A percentile compares a stretch with the other conserved stretches of the same genome.
Evolutionary conservation across 2,113 vertebrate genomes (phyloP).

Genomic region (Lamprotornis superbus): DNA sequence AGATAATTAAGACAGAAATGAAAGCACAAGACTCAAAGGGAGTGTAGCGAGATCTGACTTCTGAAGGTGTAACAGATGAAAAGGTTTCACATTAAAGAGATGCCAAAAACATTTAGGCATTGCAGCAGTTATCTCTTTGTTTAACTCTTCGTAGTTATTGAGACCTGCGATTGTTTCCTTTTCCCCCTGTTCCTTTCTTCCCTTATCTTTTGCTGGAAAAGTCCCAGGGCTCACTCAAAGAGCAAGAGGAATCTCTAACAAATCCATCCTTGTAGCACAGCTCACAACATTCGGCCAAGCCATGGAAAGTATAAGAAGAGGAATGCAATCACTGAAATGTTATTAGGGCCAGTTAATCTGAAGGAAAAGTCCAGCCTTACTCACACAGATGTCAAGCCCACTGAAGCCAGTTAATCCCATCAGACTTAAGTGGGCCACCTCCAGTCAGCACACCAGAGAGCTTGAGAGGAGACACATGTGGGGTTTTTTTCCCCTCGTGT

Average conservation of each 20-base stretch:
- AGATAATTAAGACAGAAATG: conserved; percentile 76
- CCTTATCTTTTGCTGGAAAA: not conserved
- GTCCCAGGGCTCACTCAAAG: not conserved
- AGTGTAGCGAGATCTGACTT: conserved; percentile 51
- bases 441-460: not conserved
- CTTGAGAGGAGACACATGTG: not conserved
- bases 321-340: not conserved
- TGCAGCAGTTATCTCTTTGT: conserved; percentile 61
- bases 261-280: not conserved
- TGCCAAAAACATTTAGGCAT: conserved; percentile 64
- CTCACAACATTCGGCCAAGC: not conserved
- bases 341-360: not conserved
- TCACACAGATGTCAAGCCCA: not conserved
- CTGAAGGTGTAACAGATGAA: conserved; percentile 73
- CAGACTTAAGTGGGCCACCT: conserved; percentile 28
- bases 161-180: conserved; percentile 6
- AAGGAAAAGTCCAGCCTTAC: not conserved
- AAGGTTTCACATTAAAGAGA: conserved; percentile 69
- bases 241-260: not conserved
- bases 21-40: conserved; percentile 59
- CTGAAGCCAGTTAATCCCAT: conserved; percentile 34
- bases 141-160: conserved; percentile 63
- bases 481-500: not conserved
- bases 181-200: not conserved
- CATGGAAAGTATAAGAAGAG: not conserved